Conservation (phyloP, 2,797 vertebrate genomes). For the Leptatherina wallacei region DNA sequence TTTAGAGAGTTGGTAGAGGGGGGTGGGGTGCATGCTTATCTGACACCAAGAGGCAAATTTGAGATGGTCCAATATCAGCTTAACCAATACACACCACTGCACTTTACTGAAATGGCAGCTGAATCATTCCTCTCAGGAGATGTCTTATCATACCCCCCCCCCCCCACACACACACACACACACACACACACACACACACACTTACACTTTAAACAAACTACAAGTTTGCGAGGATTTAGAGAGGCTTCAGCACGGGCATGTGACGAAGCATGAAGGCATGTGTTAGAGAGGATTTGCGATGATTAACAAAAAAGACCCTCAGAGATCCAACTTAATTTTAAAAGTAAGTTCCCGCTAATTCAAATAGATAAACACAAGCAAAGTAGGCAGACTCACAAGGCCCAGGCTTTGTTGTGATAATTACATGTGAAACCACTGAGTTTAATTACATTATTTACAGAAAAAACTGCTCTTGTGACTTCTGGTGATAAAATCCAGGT, state of each 20-base stretch:
- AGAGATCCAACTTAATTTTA: slow-evolving; percentile 64
- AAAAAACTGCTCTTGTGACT: slow-evolving; percentile 58
- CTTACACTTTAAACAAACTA: slow-evolving; percentile 73
- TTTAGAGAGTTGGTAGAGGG: slow-evolving; percentile 16
- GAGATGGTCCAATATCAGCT: slow-evolving; percentile 76
- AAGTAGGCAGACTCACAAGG: slow-evolving; percentile 41
- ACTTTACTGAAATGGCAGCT: slow-evolving; percentile 72
- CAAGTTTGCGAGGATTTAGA: slow-evolving; percentile 66
- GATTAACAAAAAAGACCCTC: slow-evolving; percentile 53
- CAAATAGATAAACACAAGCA: slow-evolving; percentile 71
- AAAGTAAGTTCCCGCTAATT: slow-evolving; percentile 63
- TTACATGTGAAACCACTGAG: slow-evolving; percentile 60
- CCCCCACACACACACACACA: no score
- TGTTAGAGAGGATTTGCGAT: slow-evolving; percentile 53
- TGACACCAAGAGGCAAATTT: slow-evolving; percentile 78
- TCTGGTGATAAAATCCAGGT: slow-evolving; percentile 74
- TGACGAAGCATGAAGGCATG: slow-evolving; percentile 46
- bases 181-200: no score
- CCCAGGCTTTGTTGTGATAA: slow-evolving; percentile 68
- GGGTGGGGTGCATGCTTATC: slow-evolving; percentile 64
- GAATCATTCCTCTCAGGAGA: slow-evolving; percentile 64
- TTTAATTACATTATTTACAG: slow-evolving; percentile 75
- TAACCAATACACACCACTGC: slow-evolving; percentile 73
- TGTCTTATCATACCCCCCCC: slow-evolving; percentile 66
- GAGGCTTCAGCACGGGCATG: slow-evolving; percentile 50